Percentiles rank a stretch among this genome's conserved stretches.
phyloP scores from a whole-genome alignment of 2,797 vertebrate species.

The Urosaurus nigricauda region DNA sequence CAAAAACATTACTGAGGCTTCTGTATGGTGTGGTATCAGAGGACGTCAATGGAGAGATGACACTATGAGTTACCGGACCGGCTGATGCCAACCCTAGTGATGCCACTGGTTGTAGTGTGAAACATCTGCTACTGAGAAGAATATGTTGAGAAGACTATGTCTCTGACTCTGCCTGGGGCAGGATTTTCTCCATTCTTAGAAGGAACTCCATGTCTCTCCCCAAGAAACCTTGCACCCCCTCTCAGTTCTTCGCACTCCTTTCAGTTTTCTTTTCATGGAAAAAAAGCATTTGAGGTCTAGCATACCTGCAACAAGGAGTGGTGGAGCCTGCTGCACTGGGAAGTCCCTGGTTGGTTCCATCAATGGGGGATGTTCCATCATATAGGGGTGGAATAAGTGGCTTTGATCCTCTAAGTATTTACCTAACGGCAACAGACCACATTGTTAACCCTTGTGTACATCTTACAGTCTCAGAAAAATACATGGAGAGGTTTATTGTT shows the following conservation, averaged over 20 bases:
- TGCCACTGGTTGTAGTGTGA: neutral
- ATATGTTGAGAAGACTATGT: too few relatives aligned
- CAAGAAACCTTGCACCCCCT: neutral
- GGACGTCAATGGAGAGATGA: too few relatives aligned
- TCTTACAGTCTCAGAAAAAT: neutral
- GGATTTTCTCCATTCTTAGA: neutral
- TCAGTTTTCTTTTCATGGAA: neutral
- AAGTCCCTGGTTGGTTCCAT: neutral
- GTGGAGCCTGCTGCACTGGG: neutral
- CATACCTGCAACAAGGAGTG: slow-evolving; percentile 4
- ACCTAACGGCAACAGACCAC: neutral
- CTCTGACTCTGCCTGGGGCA: neutral
- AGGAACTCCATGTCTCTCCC: neutral
- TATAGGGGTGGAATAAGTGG: neutral
- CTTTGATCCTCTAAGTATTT: slow-evolving; percentile 11
- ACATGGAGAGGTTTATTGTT: neutral
- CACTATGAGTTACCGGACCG: too few relatives aligned
- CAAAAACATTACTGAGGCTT: too few relatives aligned
- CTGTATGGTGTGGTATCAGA: too few relatives aligned
- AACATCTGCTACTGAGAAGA: neutral
- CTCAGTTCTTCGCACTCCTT: neutral
- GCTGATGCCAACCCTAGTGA: too few relatives aligned
- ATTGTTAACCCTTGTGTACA: neutral
- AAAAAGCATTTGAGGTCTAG: neutral
- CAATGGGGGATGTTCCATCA: neutral